phyloP scores from a whole-genome alignment of 2,888 invertebrate species.

The Andrena bicolor region DNA sequence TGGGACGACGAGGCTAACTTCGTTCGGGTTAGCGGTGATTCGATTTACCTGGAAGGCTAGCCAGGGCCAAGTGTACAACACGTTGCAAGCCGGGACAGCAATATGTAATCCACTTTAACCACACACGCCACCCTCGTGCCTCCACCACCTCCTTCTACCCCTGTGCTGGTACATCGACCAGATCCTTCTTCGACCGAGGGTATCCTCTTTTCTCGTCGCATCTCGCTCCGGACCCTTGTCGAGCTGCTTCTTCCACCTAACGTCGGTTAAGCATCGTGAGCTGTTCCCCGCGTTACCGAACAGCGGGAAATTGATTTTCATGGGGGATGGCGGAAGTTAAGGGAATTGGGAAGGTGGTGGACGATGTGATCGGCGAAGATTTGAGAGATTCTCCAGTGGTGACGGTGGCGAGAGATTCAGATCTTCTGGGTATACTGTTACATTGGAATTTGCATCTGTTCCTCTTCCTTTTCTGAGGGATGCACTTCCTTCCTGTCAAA shows the following conservation, averaged over 20 bases:
- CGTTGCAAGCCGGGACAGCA: constrained; percentile 70
- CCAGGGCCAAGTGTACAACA: constrained; percentile 69
- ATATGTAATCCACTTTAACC: constrained; percentile 82
- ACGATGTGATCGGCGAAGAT: constrained; percentile 1
- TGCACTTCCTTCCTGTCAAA: too few relatives aligned
- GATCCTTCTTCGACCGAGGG: neutral
- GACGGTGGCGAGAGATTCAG: neutral
- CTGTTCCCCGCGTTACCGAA: constrained; percentile 30
- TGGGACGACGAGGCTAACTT: constrained; percentile 76
- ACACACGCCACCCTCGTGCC: constrained; percentile 52
- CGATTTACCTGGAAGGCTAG: constrained; percentile 79
- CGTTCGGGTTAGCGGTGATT: constrained; percentile 81
- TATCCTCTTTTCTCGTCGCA: constrained; percentile 13
- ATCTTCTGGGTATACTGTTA: too few relatives aligned
- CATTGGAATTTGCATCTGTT: too few relatives aligned
- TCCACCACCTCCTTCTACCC: neutral
- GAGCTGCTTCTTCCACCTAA: constrained; percentile 14
- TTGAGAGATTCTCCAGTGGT: neutral
- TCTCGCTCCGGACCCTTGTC: constrained; percentile 2
- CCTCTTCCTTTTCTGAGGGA: too few relatives aligned
- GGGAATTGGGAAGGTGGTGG: constrained; percentile 17
- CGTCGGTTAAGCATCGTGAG: constrained; percentile 28
- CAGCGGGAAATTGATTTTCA: constrained; percentile 47
- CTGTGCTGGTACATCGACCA: constrained; percentile 8
- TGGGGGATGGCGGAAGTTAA: neutral